Evolutionary conservation across 2,113 vertebrate species (phyloP), one percentile per base, ranked within the genome.

Genomic region (Prinia subflava): DNA sequence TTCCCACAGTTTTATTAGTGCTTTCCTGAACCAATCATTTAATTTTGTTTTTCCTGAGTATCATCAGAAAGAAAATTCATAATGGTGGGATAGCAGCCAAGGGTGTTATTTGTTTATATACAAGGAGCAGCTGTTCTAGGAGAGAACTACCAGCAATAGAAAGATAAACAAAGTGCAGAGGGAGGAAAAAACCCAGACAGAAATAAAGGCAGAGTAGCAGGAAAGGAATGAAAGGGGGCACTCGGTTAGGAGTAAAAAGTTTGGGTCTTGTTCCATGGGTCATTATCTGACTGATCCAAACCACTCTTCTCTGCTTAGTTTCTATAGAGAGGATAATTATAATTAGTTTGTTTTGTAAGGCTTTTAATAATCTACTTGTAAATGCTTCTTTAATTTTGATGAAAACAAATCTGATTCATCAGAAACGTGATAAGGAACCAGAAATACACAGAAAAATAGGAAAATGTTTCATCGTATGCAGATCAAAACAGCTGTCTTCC

Each of bases 31-130:
- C 53, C 49, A 95, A 79, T 85, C 3, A 83, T 87, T 94, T 83
- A 33, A 83, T 92, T 95, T 82, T 73, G 81, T 84, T 95, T 95
- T 94, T 44, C 21, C 55, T 85, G 70, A 85, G 42, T 87, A 57
- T 59, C 59, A 91, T 85, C 53, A 91, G 50, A 49, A 85, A 85
- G 60, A 85, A 90, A 89, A 87, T 87, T 90, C 70, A 77, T 83
- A 86, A 62, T 83, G 47, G 75, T 92, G 75, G 63, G 63, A 65
- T 62, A 80, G 53, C 53, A 91, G 59, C 41, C 49, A 23, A 17
- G 74, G 70, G 49, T 82, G 42, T 77, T 89, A 42, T 68, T 83
- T 96, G 73, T 90, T 87, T 89, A 80, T 87, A 83, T 85, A 42
- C 44, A 87, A 92, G 62, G 37, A 94, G 15, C 82, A 95, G 65